phyloP scores from a whole-genome alignment of 2,113 vertebrate genomes.

The Chaenocephalus aceratus region DNA sequence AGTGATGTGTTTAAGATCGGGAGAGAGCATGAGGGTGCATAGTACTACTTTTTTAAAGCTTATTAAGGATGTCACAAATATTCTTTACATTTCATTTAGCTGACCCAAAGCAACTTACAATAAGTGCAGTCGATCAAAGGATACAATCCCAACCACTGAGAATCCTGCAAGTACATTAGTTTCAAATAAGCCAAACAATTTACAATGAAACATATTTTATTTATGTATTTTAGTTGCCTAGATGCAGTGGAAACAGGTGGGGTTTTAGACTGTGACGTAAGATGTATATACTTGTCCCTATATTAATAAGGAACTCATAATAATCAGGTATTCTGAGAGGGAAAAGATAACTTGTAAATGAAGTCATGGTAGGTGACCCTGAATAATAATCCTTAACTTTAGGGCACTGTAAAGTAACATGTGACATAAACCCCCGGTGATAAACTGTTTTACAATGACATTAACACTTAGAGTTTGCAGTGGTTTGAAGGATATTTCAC shows the following conservation, averaged over 20 bases:
- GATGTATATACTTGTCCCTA: too few species aligned
- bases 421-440: slow-evolving; percentile 1
- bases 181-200: too few species aligned
- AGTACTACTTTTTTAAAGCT: slow-evolving; percentile 3
- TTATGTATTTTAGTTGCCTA: too few species aligned
- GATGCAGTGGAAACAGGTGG: too few species aligned
- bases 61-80: slow-evolving; percentile 1
- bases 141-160: too few species aligned
- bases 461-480: not conserved
- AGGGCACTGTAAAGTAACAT: slow-evolving; percentile 5
- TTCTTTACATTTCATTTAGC: too few species aligned
- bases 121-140: too few species aligned
- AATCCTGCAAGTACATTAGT: too few species aligned
- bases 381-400: slow-evolving; percentile 31
- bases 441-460: slow-evolving; percentile 1
- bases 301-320: not conserved
- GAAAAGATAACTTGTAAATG: not conserved
- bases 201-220: too few species aligned
- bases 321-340: not conserved
- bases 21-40: slow-evolving; percentile 20
- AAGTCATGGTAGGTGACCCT: not conserved
- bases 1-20: slow-evolving; percentile 52
- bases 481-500: not conserved
- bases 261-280: too few species aligned
- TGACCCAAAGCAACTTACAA: too few species aligned